These are phyloP conservation scores for Malacoraja senta DNA, from an alignment of 2,797 vertebrate genomes.

Conservation along the genomic window DNA sequence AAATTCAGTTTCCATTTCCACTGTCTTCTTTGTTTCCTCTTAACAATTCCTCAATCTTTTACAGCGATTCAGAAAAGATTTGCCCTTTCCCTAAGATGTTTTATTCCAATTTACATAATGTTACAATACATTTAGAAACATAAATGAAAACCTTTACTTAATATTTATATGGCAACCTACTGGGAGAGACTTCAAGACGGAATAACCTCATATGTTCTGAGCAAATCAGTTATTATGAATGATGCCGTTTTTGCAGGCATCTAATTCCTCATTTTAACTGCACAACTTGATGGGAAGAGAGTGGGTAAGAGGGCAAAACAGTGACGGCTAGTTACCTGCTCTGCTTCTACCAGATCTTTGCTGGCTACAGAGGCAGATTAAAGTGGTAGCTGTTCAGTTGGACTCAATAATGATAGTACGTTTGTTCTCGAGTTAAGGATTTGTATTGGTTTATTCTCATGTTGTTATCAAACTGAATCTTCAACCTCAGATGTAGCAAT, in stretches of 20 bases:
- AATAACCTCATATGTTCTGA: not conserved
- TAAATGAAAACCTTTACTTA: constrained; percentile 7
- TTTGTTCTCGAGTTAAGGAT: not conserved
- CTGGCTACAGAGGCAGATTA: not conserved
- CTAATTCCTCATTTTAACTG: not conserved
- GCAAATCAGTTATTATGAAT: not conserved
- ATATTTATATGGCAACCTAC: not conserved
- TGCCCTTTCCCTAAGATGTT: not conserved
- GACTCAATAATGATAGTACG: not conserved
- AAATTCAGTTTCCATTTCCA: not conserved
- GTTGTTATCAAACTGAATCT: not conserved
- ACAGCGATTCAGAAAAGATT: not conserved
- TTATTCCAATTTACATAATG: not conserved
- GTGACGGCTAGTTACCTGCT: too few relatives aligned
- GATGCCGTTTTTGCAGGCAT: not conserved
- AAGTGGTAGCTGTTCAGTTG: not conserved
- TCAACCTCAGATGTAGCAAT: not conserved
- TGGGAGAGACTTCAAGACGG: not conserved
- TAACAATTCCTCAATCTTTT: not conserved
- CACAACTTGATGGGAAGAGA: not conserved
- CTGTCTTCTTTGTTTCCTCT: constrained; percentile 7
- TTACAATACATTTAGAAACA: not conserved
- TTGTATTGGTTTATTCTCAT: not conserved
- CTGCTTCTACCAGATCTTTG: not conserved
- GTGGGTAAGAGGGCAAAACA: not conserved